Base-by-base conservation (phyloP, 2,888 invertebrate genomes). In the Lasioglossum figueresi region DNA sequence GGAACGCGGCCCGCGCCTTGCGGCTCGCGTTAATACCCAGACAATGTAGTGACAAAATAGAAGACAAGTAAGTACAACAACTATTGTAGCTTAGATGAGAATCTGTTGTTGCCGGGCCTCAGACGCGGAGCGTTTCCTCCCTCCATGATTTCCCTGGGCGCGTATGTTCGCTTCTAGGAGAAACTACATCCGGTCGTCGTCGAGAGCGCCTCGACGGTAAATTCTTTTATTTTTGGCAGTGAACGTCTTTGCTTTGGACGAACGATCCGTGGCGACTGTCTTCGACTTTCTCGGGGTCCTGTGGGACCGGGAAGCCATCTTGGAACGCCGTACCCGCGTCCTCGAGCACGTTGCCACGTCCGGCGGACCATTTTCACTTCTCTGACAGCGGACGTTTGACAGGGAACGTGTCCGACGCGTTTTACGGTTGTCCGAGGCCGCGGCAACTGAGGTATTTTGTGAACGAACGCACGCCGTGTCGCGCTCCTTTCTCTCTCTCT, bases 1-100 rank as follows among this genome's bases (percentile, higher is more conserved):
- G 82, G 86, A 91, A 89, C 86, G 89, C 77, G 84, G 91, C 88
- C 83, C 89, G 86, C 89, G 88, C 80, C 73, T 80, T 66, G 80
- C 70, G 80, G 79, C 85, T 85, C 87, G 89, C 88, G 79, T 76
- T 88, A 91, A 91, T 88, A 89, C 90, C 87, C 89, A 88, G 88
- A 90, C 82, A 90, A 84, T 85, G 86, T 82, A 89, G 84, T 90
- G 91, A 90, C 85, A 91, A 88, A 94, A 94, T 94, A 94, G 93
- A 93, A 94, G 92, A 93, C 92, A 88, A 92, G 93, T 94, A 95
- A 95, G 95, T 95, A 95, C 95, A 93, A 94, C 92, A 93, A 94
- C 93, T 94, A 95, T 95, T 94, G 94, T 94, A 94, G 93, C 93
- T 94, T 93, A 94, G 93, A 93, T 93, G 93, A 93, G 91, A 94